Evolutionary conservation across 2,797 vertebrate species (phyloP).

Genomic region (Enteromius fasciolatus): DNA sequence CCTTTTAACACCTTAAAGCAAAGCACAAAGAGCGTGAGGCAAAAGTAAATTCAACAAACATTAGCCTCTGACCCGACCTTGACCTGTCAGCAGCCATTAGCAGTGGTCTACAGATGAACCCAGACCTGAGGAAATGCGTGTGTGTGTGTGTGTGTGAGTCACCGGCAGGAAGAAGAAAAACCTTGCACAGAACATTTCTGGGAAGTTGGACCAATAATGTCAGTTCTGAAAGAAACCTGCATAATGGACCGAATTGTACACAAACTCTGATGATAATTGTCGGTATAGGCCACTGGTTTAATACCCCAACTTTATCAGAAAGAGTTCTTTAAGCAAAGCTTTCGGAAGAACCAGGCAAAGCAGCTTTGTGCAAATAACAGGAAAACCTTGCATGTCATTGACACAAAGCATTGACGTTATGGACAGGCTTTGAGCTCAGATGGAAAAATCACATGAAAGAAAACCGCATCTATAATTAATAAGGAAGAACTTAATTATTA

Average conservation of each 20-base stretch:
- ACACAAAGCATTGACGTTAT: constrained; percentile 71
- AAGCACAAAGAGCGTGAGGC: not conserved
- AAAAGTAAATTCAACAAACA: constrained; percentile 23
- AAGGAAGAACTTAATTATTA: constrained; percentile 93
- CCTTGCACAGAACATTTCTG: constrained; percentile 45
- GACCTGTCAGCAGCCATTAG: constrained; percentile 45
- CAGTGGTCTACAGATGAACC: constrained; percentile 37
- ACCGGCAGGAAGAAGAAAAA: constrained; percentile 21
- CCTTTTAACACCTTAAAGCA: constrained; percentile 25
- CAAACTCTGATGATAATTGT: constrained; percentile 21
- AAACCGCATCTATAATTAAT: constrained; percentile 89
- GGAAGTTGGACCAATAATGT: constrained; percentile 41
- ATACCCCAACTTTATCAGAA: constrained; percentile 26
- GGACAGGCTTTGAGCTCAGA: constrained; percentile 68
- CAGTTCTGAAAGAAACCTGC: not conserved
- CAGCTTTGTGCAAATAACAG: constrained; percentile 48
- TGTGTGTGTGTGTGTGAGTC: constrained; percentile 13
- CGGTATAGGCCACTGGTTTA: constrained; percentile 5
- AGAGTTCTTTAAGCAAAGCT: constrained; percentile 27
- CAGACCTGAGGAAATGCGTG: constrained; percentile 38
- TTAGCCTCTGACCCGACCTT: constrained; percentile 38
- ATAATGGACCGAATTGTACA: constrained; percentile 9
- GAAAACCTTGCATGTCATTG: constrained; percentile 56
- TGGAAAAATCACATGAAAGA: constrained; percentile 77
- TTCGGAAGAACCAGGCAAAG: constrained; percentile 36